phyloP scores from a whole-genome alignment of 2,113 vertebrate genomes.

The Brevimyrus niger region DNA sequence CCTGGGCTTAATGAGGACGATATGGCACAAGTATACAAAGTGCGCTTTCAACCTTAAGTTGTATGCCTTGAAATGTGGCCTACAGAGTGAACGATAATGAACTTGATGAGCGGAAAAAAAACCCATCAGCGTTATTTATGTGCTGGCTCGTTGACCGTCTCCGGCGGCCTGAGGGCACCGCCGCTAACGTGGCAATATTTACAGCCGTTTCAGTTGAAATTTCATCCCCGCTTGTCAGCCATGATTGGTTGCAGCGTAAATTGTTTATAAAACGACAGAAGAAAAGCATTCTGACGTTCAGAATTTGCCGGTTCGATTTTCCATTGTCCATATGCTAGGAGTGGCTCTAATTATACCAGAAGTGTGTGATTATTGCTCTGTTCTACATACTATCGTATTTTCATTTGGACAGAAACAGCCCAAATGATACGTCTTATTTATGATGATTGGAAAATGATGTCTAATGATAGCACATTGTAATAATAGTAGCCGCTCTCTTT shows the following conservation, averaged over 20 bases:
- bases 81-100: neutral
- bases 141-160: neutral
- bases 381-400: neutral
- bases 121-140: neutral
- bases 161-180: neutral
- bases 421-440: constrained; percentile 12
- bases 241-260: constrained; percentile 7
- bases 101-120: constrained; percentile 6
- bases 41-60: neutral
- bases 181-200: constrained; percentile 10
- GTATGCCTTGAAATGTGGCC: neutral
- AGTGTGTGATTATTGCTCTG: constrained; percentile 4
- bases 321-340: constrained; percentile 16
- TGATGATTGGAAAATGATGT: constrained; percentile 13
- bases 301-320: constrained; percentile 9
- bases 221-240: neutral
- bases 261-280: constrained; percentile 9
- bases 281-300: constrained; percentile 14
- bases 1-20: neutral
- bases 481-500: constrained; percentile 12
- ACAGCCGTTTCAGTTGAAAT: neutral
- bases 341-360: constrained; percentile 8
- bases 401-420: constrained; percentile 2
- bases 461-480: constrained; percentile 21
- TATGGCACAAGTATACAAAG: neutral